These are phyloP conservation scores for Nephrocerus scutellatus DNA, from an alignment of 2,888 invertebrate species.

Conservation along the genomic window DNA sequence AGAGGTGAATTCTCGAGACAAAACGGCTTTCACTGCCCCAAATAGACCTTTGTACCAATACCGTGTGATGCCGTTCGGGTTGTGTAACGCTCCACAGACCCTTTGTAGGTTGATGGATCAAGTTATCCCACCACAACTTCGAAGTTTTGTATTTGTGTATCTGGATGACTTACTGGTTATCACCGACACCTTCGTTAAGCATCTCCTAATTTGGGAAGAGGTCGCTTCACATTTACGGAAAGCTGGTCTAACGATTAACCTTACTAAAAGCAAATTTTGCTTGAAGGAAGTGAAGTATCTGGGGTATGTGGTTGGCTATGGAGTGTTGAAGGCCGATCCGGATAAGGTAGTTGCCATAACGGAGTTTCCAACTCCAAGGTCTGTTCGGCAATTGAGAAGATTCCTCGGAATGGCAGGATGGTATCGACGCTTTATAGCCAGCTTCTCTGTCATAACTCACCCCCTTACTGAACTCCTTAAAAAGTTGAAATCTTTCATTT, in stretches of 20 bases:
- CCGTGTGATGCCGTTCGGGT: constrained; percentile 8
- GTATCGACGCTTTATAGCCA: constrained; percentile 17
- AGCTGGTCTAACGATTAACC: constrained; percentile 17
- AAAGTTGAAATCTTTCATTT: neutral
- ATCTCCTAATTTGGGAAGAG: constrained; percentile 9
- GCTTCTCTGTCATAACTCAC: constrained; percentile 10
- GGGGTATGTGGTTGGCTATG: constrained; percentile 12
- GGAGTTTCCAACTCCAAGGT: constrained; percentile 10
- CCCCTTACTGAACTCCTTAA: constrained; percentile 10
- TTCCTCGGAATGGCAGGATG: constrained; percentile 20
- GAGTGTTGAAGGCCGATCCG: constrained; percentile 14
- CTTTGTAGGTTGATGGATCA: constrained; percentile 11
- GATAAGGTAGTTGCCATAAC: constrained; percentile 7
- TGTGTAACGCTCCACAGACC: constrained; percentile 2
- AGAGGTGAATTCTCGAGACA: constrained; percentile 3
- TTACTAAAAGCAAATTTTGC: constrained; percentile 16
- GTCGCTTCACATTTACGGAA: constrained; percentile 10
- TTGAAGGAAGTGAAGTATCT: constrained; percentile 16
- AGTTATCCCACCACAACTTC: constrained; percentile 10
- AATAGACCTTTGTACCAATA: constrained; percentile 9
- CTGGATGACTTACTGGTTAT: constrained; percentile 16
- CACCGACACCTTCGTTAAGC: constrained; percentile 11
- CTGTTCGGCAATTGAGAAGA: constrained; percentile 21
- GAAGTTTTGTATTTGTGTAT: constrained; percentile 16
- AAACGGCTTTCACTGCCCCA: constrained; percentile 9